Conservation (phyloP, 2,888 invertebrate genomes). For the Agrilus mali region DNA sequence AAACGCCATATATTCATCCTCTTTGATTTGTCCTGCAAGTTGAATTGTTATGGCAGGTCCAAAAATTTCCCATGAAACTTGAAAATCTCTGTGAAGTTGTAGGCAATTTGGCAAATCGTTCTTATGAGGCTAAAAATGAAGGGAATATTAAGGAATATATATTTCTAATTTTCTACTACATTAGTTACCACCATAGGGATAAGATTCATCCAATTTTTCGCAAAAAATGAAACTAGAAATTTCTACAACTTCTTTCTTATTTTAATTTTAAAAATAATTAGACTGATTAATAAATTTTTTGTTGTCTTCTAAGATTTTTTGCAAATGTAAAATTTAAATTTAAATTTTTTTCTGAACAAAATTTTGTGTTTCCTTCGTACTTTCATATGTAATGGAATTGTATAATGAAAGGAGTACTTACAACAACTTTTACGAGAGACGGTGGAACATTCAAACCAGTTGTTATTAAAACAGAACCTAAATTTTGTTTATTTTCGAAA, state of each 20-base stretch:
- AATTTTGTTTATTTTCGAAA: constrained; percentile 50
- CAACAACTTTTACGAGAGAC: constrained; percentile 52
- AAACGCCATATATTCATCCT: constrained; percentile 78
- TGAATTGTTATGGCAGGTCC: constrained; percentile 79
- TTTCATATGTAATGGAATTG: no score
- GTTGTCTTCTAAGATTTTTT: no score
- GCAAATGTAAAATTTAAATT: no score
- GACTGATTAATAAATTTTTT: no score
- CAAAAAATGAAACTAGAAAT: no score
- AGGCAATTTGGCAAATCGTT: constrained; percentile 67
- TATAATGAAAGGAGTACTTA: constrained; percentile 18
- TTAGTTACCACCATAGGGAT: not conserved
- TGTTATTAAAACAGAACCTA: constrained; percentile 64
- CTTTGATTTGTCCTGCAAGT: constrained; percentile 61
- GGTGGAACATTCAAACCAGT: constrained; percentile 79
- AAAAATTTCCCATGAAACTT: constrained; percentile 84
- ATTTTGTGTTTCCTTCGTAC: not conserved
- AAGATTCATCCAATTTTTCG: constrained; percentile 12
- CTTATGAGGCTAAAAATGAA: constrained; percentile 38
- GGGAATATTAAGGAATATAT: not conserved
- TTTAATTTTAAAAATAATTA: no score
- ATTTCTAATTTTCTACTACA: not conserved
- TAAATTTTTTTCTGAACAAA: not conserved
- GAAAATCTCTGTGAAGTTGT: constrained; percentile 72
- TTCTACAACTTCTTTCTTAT: no score